These are phyloP conservation scores for Riparia riparia DNA, from an alignment of 2,113 vertebrate genomes.

Conservation along the genomic window DNA sequence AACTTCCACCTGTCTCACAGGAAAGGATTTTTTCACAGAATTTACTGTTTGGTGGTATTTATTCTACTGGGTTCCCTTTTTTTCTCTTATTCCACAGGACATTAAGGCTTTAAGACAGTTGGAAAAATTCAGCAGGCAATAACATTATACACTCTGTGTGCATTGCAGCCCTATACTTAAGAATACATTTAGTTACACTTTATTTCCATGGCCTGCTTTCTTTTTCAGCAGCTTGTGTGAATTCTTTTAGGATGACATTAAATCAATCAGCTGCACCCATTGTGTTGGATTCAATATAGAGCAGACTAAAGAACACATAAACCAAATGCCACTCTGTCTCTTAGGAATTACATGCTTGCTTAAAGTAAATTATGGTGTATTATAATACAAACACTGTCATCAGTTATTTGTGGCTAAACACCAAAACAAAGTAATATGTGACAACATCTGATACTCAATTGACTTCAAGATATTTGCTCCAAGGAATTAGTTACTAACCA, in stretches of 20 bases:
- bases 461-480: neutral
- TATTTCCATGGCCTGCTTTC: conserved; percentile 58
- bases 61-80: neutral
- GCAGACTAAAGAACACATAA: neutral
- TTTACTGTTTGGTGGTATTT: neutral
- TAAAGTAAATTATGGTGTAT: conserved; percentile 49
- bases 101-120: neutral
- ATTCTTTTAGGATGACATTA: conserved; percentile 56
- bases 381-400: neutral
- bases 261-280: conserved; percentile 50
- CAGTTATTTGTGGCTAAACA: conserved; percentile 42
- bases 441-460: conserved; percentile 30
- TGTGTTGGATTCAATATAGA: conserved; percentile 16
- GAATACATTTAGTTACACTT: conserved; percentile 34
- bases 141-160: neutral
- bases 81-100: neutral
- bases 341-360: conserved; percentile 25
- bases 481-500: conserved; percentile 17
- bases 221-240: conserved; percentile 38
- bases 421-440: conserved; percentile 6
- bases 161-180: conserved; percentile 44
- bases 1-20: conserved; percentile 9
- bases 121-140: neutral
- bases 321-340: neutral
- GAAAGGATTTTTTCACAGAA: neutral